Conservation (phyloP, 2,888 invertebrate species). For the Ornithoptera alexandrae region DNA sequence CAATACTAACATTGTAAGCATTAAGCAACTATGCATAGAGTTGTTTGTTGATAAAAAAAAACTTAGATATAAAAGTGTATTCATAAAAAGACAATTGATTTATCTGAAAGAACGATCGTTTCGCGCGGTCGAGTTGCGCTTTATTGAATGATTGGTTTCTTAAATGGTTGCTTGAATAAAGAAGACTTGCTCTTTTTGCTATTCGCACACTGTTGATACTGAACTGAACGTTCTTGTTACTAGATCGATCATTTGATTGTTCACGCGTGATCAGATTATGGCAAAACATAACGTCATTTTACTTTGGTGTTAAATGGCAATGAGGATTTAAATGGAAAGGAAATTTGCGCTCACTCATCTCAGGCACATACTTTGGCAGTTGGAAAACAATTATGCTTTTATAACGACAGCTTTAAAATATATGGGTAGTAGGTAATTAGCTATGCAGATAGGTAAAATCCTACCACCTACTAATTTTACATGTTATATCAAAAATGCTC, state of each 20-base stretch:
- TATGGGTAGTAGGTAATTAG: too few relatives aligned
- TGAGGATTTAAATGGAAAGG: too few relatives aligned
- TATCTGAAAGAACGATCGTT: conserved; percentile 11
- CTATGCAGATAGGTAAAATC: too few relatives aligned
- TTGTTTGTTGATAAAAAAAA: not conserved
- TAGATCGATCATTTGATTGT: not conserved
- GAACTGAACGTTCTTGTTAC: conserved; percentile 5
- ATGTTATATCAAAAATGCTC: too few relatives aligned
- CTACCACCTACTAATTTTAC: too few relatives aligned
- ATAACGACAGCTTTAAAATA: too few relatives aligned
- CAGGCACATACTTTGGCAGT: too few relatives aligned
- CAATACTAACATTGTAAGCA: not conserved
- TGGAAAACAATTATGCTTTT: too few relatives aligned
- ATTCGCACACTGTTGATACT: conserved; percentile 11
- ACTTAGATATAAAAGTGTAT: not conserved
- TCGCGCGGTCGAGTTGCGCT: conserved; percentile 13
- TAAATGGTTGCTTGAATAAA: conserved; percentile 15
- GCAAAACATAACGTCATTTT: too few relatives aligned
- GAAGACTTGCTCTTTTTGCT: conserved; percentile 9
- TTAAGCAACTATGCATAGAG: not conserved
- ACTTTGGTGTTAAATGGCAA: too few relatives aligned
- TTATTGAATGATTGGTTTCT: conserved; percentile 23
- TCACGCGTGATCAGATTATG: not conserved
- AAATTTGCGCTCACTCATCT: too few relatives aligned
- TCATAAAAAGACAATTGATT: conserved; percentile 16